These are phyloP conservation scores for Triops cancriformis DNA, from an alignment of 1,140 invertebrate species.

Conservation along the genomic window DNA sequence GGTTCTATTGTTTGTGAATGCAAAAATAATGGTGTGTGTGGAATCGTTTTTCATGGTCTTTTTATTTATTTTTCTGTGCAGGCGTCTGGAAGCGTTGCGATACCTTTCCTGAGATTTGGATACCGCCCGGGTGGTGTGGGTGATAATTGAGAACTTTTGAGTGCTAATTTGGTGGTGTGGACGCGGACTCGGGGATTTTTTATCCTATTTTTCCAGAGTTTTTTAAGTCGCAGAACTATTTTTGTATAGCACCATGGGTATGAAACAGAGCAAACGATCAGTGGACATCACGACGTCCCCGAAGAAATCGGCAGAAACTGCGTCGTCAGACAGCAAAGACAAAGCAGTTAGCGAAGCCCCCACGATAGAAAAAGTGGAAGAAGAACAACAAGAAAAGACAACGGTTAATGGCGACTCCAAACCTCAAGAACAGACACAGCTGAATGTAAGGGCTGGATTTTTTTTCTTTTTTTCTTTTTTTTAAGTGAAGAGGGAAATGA, in stretches of 20 bases:
- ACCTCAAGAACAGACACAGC: constrained; percentile 15
- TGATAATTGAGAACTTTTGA: neutral
- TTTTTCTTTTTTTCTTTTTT: neutral
- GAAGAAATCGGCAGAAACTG: constrained; percentile 29
- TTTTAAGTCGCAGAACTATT: neutral
- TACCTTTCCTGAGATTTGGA: too few relatives aligned
- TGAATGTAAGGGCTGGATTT: neutral
- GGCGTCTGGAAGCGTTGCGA: too few relatives aligned
- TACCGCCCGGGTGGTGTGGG: too few relatives aligned
- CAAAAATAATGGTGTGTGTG: too few relatives aligned
- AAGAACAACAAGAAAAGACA: constrained; percentile 21
- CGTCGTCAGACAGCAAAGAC: constrained; percentile 20
- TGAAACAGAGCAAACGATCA: constrained; percentile 32
- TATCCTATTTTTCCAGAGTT: neutral
- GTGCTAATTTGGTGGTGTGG: neutral
- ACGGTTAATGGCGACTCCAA: constrained; percentile 25
- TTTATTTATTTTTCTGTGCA: too few relatives aligned
- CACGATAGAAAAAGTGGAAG: constrained; percentile 24
- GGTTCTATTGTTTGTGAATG: too few relatives aligned
- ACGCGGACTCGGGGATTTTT: neutral
- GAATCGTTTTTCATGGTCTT: too few relatives aligned
- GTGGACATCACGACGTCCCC: constrained; percentile 33
- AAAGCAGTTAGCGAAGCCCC: constrained; percentile 21
- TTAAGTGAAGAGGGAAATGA: neutral
- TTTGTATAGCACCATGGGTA: constrained; percentile 29